These are phyloP conservation scores for Pelecanus crispus DNA, from an alignment of 2,113 vertebrate species.

Conservation along the genomic window DNA sequence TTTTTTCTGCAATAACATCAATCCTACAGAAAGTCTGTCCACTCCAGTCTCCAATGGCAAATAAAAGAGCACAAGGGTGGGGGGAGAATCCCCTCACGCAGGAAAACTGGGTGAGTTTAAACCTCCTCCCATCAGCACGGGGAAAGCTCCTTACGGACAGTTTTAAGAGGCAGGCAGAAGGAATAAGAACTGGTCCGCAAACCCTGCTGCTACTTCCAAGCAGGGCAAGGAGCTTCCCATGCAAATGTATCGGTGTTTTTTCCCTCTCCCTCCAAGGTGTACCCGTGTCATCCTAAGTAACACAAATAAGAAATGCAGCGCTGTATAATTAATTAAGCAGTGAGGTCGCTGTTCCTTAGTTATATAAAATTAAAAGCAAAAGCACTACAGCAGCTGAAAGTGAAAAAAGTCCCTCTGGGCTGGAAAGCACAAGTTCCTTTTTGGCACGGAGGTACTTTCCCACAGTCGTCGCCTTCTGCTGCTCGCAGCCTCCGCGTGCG, in stretches of 20 bases:
- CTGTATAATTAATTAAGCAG: background rate
- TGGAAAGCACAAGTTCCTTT: background rate
- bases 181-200: background rate
- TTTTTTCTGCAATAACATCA: background rate
- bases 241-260: accelerated
- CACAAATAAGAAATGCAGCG: background rate
- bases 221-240: background rate
- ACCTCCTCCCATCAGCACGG: background rate
- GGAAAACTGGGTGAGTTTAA: background rate
- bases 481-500: accelerated
- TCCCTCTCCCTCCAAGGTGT: background rate
- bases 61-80: too few species aligned
- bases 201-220: background rate
- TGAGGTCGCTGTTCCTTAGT: background rate
- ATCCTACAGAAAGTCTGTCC: background rate
- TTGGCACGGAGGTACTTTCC: background rate
- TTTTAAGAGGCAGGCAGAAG: background rate
- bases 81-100: background rate
- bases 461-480: accelerated
- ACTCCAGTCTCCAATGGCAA: background rate
- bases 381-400: background rate
- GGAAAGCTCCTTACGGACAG: accelerated
- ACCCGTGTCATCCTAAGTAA: background rate
- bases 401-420: background rate
- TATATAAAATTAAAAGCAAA: background rate